Evolutionary conservation across 2,113 vertebrate genomes (phyloP).

Genomic region (Apus apus): DNA sequence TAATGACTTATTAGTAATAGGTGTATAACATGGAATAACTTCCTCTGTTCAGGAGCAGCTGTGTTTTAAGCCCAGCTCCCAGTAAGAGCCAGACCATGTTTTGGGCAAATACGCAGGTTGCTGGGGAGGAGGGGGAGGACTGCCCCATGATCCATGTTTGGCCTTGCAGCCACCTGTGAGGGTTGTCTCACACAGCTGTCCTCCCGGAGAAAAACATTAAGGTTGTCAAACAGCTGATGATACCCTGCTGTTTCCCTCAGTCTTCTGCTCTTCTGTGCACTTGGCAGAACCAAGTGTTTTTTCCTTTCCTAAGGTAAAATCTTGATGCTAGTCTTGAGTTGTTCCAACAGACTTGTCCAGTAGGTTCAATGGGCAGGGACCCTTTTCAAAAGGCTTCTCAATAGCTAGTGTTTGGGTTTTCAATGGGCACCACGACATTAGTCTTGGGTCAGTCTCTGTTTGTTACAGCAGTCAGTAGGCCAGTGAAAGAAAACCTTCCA

Average conservation of each 20-base stretch:
- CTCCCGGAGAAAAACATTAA: not conserved
- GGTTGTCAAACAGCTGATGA: not conserved
- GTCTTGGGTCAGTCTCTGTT: not conserved
- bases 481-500: not conserved
- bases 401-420: not conserved
- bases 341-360: not conserved
- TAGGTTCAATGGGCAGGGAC: too few relatives aligned
- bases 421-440: not conserved
- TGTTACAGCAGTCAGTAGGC: not conserved
- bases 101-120: not conserved
- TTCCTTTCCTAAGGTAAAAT: not conserved
- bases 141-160: not conserved
- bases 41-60: not conserved
- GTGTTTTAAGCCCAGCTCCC: not conserved
- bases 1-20: not conserved
- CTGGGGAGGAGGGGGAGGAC: not conserved
- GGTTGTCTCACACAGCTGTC: not conserved
- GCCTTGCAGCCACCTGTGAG: not conserved
- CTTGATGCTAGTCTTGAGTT: not conserved
- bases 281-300: not conserved
- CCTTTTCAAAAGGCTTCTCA: not conserved
- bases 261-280: fast-evolving
- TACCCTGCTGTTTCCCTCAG: fast-evolving
- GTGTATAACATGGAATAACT: not conserved
- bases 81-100: not conserved